Conservation (phyloP, 1,140 invertebrate genomes). For the Philotrypesis tridentata region DNA sequence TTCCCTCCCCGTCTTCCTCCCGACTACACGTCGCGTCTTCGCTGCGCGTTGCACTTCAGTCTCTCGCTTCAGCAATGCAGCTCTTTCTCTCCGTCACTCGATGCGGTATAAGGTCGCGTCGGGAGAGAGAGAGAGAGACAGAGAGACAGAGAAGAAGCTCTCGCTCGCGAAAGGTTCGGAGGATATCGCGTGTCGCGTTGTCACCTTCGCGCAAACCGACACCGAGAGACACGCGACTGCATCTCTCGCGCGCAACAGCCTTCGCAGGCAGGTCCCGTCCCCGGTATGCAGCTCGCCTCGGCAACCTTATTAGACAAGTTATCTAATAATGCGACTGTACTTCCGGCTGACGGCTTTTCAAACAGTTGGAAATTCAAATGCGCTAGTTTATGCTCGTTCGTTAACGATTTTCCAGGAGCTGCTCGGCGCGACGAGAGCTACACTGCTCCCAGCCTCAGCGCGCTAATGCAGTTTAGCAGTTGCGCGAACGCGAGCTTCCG, state of each 20-base stretch:
- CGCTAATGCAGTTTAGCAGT: conserved; percentile 35
- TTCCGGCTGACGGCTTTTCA: conserved; percentile 35
- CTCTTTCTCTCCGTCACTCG: conserved; percentile 6
- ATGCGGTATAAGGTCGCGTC: background rate
- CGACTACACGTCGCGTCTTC: background rate
- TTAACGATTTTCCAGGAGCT: conserved; percentile 31
- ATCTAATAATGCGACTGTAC: conserved; percentile 44
- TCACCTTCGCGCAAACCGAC: conserved; percentile 20
- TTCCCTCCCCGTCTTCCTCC: background rate
- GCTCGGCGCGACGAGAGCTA: too few species aligned
- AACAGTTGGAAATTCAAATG: conserved; percentile 44
- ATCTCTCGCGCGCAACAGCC: background rate
- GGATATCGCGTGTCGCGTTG: conserved; percentile 25
- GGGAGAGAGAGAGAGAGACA: too few species aligned
- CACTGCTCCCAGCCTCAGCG: background rate
- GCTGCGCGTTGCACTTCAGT: background rate
- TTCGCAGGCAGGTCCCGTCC: background rate
- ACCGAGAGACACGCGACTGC: background rate
- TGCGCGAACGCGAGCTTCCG: background rate
- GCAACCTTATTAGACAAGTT: conserved; percentile 54
- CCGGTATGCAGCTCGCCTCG: background rate
- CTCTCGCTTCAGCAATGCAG: background rate
- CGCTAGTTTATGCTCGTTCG: conserved; percentile 28
- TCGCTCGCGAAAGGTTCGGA: background rate
- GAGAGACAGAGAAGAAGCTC: conserved; percentile 4